Base-by-base conservation (phyloP, 2,888 invertebrate genomes). In the Lampropteryx suffumata region DNA sequence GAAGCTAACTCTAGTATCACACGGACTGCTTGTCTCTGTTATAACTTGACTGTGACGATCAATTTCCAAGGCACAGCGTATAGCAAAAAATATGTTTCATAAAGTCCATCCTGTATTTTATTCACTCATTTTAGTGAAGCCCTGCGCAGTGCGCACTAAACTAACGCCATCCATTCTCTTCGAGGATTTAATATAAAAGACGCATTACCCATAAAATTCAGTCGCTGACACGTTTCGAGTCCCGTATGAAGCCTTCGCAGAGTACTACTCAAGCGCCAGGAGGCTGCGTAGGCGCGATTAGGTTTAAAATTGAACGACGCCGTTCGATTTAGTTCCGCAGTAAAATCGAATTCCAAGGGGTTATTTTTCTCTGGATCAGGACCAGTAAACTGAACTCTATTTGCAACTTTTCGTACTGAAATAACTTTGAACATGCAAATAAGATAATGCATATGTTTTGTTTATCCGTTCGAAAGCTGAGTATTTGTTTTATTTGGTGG, bases 151-250 rank as follows among this genome's bases (percentile, higher is more conserved):
- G n/a, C n/a, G n/a, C n/a, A n/a, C n/a, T n/a, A 17, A 17, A 17
- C 17, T 17, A 17, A 4, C 17, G 17, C 11, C 26, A 5, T 32
- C 33, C 7, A 40, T 40, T 40, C 10, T 41, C 29, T 29, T 17
- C 35, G 1, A 41, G 36, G 36, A 32, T 49, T 42, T 42, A 49
- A 51, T 46, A 35, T 36, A 41, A 40, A 36, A 46, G 46, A 45
- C 27, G 36, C 10, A 41, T 44, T 34, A 17, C 35, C 45, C 40
- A 50, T 46, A 46, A 40, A 45, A 30, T 21, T 26, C 10, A 36
- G 36, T 27, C 10, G 41, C 45, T 32, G 32, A 30, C 41, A 21
- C 36, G 32, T 36, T 28, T 4, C 29, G 4, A 40, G 39, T 13
- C 13, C 35, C 24, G 21, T n/a, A 9, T 11, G 17, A 27, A 11